Evolutionary conservation across 2,113 vertebrate genomes (phyloP), one percentile per base, ranked within the genome.

Genomic region (Gymnogyps californianus): DNA sequence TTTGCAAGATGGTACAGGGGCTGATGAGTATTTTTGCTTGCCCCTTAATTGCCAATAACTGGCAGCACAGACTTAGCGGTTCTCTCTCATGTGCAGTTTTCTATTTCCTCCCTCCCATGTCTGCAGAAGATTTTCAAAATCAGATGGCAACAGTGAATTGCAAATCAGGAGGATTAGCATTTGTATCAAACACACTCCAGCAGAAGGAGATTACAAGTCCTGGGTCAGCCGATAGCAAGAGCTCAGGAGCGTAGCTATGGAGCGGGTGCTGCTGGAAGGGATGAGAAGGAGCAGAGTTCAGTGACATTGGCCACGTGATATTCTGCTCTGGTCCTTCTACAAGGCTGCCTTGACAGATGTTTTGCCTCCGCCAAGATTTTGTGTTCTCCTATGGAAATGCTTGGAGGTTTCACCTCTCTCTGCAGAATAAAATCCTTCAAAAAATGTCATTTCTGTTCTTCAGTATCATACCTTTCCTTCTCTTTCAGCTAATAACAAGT

Each of bases 131-230:
- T 86, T 89, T 93, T 59, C 47, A 29, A 70, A 84, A 90, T 95
- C 80, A 92, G 83, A 61, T 92, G 89, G 94, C n/a, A 36, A 34
- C 65, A 21, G 59, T 9, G 86, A 88, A 77, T 77, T 89, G 89
- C 57, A 71, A 64, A 93, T 89, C 36, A 29, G 79, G 78, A 74
- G 62, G 78, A 89, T 95, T 67, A 85, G 49, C 54, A 44, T 87
- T 87, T 62, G 34, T 69, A n/a, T 80, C 82, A 9, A 83, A 20
- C 38, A 13, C 6, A 4, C 83, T 58, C 55, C 66, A 34, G 80
- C 69, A 70, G 87, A 80, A 95, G 93, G 89, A 72, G 95, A 90
- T 95, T 55, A 84, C 84, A 83, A 61, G 29, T 38, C 80, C 36
- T 29, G 88, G 95, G 79, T 87, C 88, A 83, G 58, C 10, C 7